These are phyloP conservation scores for Misgurnus anguillicaudatus DNA, from an alignment of 2,113 vertebrate genomes.

Conservation along the genomic window DNA sequence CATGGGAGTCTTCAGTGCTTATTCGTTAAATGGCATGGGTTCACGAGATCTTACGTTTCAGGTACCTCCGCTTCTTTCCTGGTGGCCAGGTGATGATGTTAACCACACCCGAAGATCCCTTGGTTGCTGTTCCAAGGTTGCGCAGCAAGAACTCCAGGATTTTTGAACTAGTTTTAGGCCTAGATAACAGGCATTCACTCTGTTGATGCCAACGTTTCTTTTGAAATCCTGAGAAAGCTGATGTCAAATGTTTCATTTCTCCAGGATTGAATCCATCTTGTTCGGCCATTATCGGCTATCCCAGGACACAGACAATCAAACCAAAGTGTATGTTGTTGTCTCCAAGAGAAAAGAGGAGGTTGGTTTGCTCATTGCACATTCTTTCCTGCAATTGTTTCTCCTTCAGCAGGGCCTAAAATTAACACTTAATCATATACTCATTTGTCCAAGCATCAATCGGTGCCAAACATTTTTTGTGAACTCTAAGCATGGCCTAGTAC, in stretches of 20 bases:
- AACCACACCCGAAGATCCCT: constrained; percentile 93
- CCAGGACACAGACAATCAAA: constrained; percentile 98
- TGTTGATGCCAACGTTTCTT: not conserved
- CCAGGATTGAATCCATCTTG: constrained; percentile 90
- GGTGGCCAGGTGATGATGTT: constrained; percentile 94
- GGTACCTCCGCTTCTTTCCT: constrained; percentile 96
- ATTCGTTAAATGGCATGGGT: constrained; percentile 9
- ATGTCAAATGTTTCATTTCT: constrained; percentile 17
- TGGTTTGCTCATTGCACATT: constrained; percentile 39
- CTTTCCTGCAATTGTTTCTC: not conserved
- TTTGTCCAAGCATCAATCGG: no score
- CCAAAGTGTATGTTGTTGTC: constrained; percentile 98
- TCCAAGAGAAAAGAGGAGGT: constrained; percentile 97
- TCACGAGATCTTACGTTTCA: constrained; percentile 54
- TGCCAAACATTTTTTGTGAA: no score
- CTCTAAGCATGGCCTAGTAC: no score
- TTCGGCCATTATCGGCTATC: constrained; percentile 95
- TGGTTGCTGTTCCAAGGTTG: constrained; percentile 85
- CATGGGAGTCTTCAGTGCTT: not conserved
- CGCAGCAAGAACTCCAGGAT: constrained; percentile 85
- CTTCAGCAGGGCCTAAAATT: no score
- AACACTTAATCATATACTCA: no score
- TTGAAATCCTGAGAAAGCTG: not conserved
- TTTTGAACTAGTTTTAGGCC: not conserved
- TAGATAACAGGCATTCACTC: not conserved